Conservation (phyloP, 2,888 invertebrate species). For the Erebia epiphron region DNA sequence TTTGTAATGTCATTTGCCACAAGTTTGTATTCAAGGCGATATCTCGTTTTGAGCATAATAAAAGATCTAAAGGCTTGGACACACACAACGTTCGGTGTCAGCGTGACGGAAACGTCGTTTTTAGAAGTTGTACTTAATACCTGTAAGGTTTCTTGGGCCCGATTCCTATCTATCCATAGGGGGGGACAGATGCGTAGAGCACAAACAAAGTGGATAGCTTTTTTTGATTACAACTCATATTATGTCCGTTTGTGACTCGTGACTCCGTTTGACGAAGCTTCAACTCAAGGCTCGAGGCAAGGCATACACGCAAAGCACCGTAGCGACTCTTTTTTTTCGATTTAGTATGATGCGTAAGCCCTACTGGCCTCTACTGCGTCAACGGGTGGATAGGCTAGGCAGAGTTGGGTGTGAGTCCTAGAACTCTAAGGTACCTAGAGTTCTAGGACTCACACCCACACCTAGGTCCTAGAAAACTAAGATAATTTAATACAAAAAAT, state of each 20-base stretch:
- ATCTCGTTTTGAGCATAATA: constrained; percentile 71
- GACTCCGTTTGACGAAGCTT: not conserved
- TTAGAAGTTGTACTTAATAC: not conserved
- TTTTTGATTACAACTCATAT: too few relatives aligned
- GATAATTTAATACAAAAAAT: too few relatives aligned
- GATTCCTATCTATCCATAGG: not conserved
- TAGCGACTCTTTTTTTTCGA: too few relatives aligned
- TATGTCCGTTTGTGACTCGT: too few relatives aligned
- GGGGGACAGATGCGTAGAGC: not conserved
- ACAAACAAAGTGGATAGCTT: not conserved
- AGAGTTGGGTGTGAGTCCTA: too few relatives aligned
- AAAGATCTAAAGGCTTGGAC: constrained; percentile 53
- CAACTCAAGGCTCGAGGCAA: not conserved
- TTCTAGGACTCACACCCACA: too few relatives aligned
- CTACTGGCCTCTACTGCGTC: too few relatives aligned
- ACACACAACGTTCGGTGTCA: not conserved
- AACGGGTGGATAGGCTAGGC: too few relatives aligned
- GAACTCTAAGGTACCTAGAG: too few relatives aligned
- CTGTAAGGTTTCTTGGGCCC: not conserved
- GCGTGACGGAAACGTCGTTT: not conserved
- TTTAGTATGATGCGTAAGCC: too few relatives aligned
- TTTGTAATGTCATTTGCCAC: constrained; percentile 49
- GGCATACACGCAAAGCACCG: too few relatives aligned
- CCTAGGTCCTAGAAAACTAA: too few relatives aligned
- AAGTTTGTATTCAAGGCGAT: constrained; percentile 73